These are phyloP conservation scores for Atta cephalotes DNA, from an alignment of 1,140 invertebrate genomes.

Conservation along the genomic window DNA sequence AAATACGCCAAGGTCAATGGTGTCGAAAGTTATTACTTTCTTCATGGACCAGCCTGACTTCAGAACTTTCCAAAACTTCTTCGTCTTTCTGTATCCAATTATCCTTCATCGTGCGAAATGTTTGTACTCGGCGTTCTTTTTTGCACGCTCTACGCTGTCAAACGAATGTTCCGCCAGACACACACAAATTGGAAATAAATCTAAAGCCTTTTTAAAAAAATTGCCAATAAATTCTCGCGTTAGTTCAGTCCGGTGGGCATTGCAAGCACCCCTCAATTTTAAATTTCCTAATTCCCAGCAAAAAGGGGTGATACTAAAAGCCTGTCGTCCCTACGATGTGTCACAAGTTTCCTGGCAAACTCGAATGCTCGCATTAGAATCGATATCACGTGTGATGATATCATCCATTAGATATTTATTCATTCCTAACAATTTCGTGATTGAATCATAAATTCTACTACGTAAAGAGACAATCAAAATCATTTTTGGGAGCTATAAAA, in stretches of 20 bases:
- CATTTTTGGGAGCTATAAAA: background rate
- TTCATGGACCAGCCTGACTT: conserved; percentile 19
- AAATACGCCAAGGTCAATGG: conserved; percentile 68
- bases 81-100: conserved; percentile 67
- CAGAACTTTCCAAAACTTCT: conserved; percentile 60
- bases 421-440: conserved; percentile 3
- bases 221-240: conserved; percentile 84
- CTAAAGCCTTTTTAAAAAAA: conserved; percentile 84
- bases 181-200: conserved; percentile 82
- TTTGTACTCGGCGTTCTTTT: conserved; percentile 42
- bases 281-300: conserved; percentile 84
- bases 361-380: conserved; percentile 72
- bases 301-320: conserved; percentile 74
- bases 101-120: conserved; percentile 48
- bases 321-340: conserved; percentile 71
- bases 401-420: conserved; percentile 58
- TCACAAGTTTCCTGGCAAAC: conserved; percentile 34
- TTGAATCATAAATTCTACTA: background rate
- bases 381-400: conserved; percentile 77
- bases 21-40: conserved; percentile 44
- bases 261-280: conserved; percentile 79
- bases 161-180: conserved; percentile 31
- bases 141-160: conserved; percentile 21
- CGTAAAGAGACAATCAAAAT: background rate
- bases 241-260: conserved; percentile 80